Percentiles rank a stretch among this genome's conserved stretches.
Evolutionary conservation across 1,140 invertebrate genomes (phyloP).

Genomic region (Cotesia vestalis): DNA sequence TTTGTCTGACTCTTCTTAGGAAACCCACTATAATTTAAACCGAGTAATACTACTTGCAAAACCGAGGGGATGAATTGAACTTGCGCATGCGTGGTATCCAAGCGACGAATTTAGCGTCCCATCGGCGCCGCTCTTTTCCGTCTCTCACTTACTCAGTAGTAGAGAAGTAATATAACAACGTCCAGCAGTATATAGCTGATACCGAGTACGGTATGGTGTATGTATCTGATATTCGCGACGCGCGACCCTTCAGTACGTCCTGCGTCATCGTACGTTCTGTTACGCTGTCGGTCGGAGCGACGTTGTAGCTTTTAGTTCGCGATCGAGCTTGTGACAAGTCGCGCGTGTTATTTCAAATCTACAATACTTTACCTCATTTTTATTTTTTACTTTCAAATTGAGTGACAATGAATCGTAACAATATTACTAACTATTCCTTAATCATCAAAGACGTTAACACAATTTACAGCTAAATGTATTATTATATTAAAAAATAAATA

Average conservation of each 20-base stretch:
- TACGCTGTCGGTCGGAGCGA: background rate
- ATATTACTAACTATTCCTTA: too few species aligned
- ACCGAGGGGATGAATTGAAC: background rate
- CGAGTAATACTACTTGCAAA: too few species aligned
- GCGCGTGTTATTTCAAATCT: slow-evolving; percentile 6
- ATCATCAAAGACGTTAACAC: too few species aligned
- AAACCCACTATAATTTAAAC: background rate
- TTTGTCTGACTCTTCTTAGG: background rate
- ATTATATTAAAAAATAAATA: background rate
- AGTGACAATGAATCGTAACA: too few species aligned
- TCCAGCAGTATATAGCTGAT: background rate
- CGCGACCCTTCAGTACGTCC: slow-evolving; percentile 30
- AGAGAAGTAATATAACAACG: background rate
- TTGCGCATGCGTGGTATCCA: slow-evolving; percentile 1
- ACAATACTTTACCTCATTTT: background rate
- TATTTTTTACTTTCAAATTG: too few species aligned
- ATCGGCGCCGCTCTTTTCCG: background rate
- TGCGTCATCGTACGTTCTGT: slow-evolving; percentile 24
- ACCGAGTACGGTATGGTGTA: background rate
- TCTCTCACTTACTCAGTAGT: slow-evolving; percentile 5
- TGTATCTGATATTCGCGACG: background rate
- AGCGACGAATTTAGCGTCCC: slow-evolving; percentile 6
- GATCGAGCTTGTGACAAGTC: slow-evolving; percentile 19
- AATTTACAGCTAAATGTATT: too few species aligned
- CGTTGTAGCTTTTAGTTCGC: slow-evolving; percentile 20